These are phyloP conservation scores for Mythimna albipuncta DNA, from an alignment of 2,888 invertebrate genomes.

Conservation along the genomic window DNA sequence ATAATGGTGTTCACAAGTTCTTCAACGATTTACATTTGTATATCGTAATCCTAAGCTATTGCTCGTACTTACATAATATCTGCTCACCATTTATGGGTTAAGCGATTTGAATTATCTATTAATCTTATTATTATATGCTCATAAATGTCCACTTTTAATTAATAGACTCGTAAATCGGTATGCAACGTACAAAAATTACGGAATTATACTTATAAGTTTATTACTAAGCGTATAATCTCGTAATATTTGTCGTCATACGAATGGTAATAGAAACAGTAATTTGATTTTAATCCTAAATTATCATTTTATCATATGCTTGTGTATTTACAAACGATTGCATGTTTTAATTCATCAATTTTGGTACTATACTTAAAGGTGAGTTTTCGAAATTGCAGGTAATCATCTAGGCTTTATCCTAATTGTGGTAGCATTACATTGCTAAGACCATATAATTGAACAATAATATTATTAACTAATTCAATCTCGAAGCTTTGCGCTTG, in stretches of 20 bases:
- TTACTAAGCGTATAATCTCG: neutral
- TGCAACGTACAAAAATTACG: slow-evolving; percentile 8
- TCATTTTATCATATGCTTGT: neutral
- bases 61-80: slow-evolving; percentile 30
- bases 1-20: slow-evolving; percentile 52
- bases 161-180: neutral
- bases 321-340: neutral
- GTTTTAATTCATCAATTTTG: no score
- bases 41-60: slow-evolving; percentile 32
- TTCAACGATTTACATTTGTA: slow-evolving; percentile 37
- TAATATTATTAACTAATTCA: no score
- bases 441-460: no score
- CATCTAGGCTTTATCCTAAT: no score
- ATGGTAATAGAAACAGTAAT: no score
- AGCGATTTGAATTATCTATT: slow-evolving; percentile 26
- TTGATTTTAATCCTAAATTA: neutral
- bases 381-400: no score
- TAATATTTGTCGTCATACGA: neutral
- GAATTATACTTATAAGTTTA: slow-evolving; percentile 4
- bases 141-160: slow-evolving; percentile 3
- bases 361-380: no score
- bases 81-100: slow-evolving; percentile 18
- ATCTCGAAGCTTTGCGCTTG: no score
- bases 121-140: slow-evolving; percentile 32
- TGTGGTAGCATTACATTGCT: no score